These are phyloP conservation scores for Apotomis betuletana DNA, from an alignment of 2,888 invertebrate species.

Conservation along the genomic window DNA sequence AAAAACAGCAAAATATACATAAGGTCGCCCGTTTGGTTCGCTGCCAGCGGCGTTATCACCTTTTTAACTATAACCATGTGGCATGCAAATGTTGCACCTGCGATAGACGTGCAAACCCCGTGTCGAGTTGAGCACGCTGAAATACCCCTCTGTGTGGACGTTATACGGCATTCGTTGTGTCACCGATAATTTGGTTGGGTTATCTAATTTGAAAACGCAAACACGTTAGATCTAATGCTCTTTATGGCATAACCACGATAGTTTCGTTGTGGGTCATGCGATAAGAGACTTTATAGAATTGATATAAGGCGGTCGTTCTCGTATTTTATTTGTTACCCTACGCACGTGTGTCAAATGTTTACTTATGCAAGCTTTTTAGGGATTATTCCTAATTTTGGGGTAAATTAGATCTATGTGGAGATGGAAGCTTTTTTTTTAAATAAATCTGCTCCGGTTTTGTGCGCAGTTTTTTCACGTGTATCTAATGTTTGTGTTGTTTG, in stretches of 20 bases:
- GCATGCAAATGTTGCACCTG: constrained; percentile 42
- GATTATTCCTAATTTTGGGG: constrained; percentile 41
- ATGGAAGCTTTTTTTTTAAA: constrained; percentile 5
- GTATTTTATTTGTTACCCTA: neutral
- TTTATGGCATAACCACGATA: constrained; percentile 48
- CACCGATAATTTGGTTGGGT: constrained; percentile 42
- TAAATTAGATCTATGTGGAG: constrained; percentile 28
- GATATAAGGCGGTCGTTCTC: neutral
- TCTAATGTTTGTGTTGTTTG: constrained; percentile 4
- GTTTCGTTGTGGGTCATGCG: constrained; percentile 37
- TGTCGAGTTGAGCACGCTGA: constrained; percentile 23
- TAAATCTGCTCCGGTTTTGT: constrained; percentile 10
- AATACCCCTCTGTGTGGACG: neutral
- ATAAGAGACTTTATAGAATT: neutral
- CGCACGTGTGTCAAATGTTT: constrained; percentile 32
- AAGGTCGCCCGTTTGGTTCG: constrained; percentile 8
- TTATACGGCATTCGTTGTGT: constrained; percentile 28
- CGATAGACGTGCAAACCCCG: constrained; percentile 46
- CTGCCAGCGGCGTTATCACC: constrained; percentile 35
- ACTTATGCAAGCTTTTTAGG: constrained; percentile 30
- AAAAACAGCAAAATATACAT: constrained; percentile 13
- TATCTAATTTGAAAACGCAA: constrained; percentile 23
- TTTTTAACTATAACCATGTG: constrained; percentile 37
- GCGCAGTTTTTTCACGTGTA: constrained; percentile 1
- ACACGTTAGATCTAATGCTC: constrained; percentile 36